These are phyloP conservation scores for Thermophis baileyi DNA, from an alignment of 2,113 vertebrate species.

Conservation along the genomic window DNA sequence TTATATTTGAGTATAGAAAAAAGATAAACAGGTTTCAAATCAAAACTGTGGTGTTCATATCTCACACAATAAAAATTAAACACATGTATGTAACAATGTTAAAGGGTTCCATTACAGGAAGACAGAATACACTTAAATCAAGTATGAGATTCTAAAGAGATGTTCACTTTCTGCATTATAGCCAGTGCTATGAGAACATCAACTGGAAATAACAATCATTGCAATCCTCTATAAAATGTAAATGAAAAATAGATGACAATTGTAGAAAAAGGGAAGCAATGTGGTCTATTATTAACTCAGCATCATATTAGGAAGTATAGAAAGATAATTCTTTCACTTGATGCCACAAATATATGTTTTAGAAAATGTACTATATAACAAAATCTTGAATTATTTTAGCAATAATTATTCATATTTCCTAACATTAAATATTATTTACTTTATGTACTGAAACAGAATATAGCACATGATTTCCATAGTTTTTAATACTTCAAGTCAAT, in stretches of 20 bases:
- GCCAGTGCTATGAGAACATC: not conserved
- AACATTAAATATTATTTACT: not conserved
- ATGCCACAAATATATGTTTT: constrained; percentile 22
- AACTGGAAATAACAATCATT: not conserved
- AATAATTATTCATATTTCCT: not conserved
- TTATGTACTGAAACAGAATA: not conserved
- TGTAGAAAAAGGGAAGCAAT: not conserved
- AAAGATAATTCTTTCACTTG: constrained; percentile 43
- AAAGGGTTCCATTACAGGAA: not conserved
- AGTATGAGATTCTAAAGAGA: not conserved
- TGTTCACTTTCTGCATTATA: not conserved
- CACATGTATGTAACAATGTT: not conserved
- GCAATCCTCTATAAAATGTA: not conserved
- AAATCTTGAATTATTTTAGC: not conserved
- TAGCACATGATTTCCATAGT: not conserved
- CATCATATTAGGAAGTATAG: not conserved
- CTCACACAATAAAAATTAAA: not conserved
- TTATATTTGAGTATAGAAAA: not conserved
- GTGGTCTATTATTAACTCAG: not conserved
- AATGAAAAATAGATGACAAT: not conserved
- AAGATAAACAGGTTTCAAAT: not conserved
- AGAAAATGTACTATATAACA: not conserved
- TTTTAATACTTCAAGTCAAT: not conserved
- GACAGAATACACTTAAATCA: not conserved
- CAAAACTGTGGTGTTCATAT: not conserved